A percentile compares a stretch with the other conserved stretches of the same genome.
phyloP scores from a whole-genome alignment of 2,797 vertebrate species.

The Chiropotes sagulatus region DNA sequence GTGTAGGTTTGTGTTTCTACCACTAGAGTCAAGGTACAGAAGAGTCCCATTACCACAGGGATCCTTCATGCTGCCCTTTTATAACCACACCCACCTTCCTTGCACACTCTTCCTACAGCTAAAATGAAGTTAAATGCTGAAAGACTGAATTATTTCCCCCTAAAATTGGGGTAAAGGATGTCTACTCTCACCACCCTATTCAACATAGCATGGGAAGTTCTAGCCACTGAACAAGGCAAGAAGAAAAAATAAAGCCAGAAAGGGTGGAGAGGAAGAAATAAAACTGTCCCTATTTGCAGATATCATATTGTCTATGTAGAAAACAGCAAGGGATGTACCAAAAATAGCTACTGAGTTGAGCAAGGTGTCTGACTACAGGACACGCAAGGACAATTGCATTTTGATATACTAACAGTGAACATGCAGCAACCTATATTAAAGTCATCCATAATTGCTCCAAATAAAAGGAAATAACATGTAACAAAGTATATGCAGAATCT shows the following conservation, averaged over 20 bases:
- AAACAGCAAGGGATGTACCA: neutral
- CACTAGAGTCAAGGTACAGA: neutral
- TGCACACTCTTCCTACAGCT: neutral
- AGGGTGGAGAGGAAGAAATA: neutral
- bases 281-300: neutral
- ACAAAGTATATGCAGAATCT: neutral
- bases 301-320: neutral
- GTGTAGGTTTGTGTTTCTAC: neutral
- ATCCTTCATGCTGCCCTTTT: neutral
- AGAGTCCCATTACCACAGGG: neutral
- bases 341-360: neutral
- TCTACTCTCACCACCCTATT: neutral
- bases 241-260: neutral
- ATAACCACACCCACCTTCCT: neutral
- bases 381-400: neutral
- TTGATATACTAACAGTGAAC: neutral
- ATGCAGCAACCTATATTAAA: neutral
- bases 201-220: neutral
- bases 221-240: neutral
- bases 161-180: neutral
- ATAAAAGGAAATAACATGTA: neutral
- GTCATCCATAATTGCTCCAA: neutral
- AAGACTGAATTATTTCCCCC: neutral
- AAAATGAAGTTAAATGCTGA: neutral
- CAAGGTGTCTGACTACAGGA: neutral